Conservation (phyloP, 2,888 invertebrate species). For the Tetragonula carbonaria region DNA sequence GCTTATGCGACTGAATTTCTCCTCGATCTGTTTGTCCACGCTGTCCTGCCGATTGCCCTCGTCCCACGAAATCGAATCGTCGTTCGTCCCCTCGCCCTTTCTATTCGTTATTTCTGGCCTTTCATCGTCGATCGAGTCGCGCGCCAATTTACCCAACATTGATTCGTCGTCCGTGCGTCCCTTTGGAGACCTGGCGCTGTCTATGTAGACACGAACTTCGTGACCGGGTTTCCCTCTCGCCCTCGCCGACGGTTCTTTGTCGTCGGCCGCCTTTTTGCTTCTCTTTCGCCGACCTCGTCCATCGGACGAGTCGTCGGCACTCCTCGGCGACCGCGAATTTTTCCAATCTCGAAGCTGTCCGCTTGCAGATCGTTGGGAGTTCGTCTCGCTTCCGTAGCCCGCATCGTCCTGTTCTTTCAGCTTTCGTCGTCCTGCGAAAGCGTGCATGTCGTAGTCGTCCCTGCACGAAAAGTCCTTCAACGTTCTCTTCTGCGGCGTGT, state of each 20-base stretch:
- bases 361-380: constrained; percentile 5
- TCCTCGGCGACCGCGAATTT: not conserved
- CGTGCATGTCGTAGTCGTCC: not conserved
- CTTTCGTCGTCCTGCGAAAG: not conserved
- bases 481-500: constrained; percentile 46
- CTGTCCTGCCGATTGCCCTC: constrained; percentile 21
- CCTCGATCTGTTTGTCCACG: constrained; percentile 71
- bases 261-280: not conserved
- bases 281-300: constrained; percentile 8
- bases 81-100: not conserved
- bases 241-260: not conserved
- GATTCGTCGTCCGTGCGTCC: not conserved
- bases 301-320: not conserved
- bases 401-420: not conserved
- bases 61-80: constrained; percentile 5
- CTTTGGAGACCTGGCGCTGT: not conserved
- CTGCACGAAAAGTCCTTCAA: constrained; percentile 41
- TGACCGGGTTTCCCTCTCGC: not conserved
- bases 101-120: not conserved
- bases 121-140: not conserved
- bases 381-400: not conserved
- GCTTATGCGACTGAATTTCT: constrained; percentile 70
- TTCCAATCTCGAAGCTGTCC: constrained; percentile 5
- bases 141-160: constrained; percentile 5
- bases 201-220: constrained; percentile 24